A percentile compares a stretch with the other conserved stretches of the same genome.
phyloP scores from a whole-genome alignment of 2,113 vertebrate species.

The Syrmaticus mikado region DNA sequence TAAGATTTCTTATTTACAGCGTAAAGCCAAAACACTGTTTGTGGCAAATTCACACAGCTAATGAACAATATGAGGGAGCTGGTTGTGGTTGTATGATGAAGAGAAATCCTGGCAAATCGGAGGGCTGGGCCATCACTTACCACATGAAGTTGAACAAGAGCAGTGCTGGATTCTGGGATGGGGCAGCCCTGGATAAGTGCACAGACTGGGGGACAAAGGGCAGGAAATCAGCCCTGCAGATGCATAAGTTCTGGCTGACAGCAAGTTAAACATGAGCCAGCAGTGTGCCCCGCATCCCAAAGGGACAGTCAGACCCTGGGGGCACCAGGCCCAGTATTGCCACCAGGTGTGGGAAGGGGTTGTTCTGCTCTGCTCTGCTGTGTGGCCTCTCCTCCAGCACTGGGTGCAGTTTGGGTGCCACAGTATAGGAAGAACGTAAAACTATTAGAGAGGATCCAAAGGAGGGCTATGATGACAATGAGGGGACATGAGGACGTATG shows the following conservation, averaged over 20 bases:
- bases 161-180: neutral
- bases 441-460: neutral
- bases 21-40: neutral
- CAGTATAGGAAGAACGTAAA: neutral
- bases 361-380: neutral
- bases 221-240: neutral
- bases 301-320: neutral
- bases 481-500: neutral
- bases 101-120: neutral
- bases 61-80: neutral
- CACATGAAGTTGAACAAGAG: neutral
- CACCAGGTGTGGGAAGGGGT: neutral
- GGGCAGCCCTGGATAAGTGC: too few relatives aligned
- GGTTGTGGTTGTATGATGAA: fast-evolving
- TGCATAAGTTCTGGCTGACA: neutral
- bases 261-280: neutral
- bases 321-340: neutral
- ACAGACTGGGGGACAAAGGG: neutral
- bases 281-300: neutral
- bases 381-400: neutral
- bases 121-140: too few relatives aligned
- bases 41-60: neutral
- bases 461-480: neutral
- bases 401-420: neutral
- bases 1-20: neutral